Conservation (phyloP, 2,113 vertebrate species). For the Upupa epops region DNA sequence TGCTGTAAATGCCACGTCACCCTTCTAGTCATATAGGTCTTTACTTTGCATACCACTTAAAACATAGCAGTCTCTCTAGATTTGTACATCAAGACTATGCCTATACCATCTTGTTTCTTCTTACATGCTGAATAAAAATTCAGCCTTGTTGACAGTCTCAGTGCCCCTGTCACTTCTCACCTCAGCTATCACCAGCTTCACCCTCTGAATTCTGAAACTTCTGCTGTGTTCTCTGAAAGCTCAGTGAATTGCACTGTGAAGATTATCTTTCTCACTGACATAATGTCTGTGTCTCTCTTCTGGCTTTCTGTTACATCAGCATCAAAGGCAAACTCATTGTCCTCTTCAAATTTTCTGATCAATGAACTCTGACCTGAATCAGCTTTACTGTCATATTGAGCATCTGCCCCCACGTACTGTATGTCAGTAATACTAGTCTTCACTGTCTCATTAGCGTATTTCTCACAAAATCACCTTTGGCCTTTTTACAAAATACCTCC, state of each 20-base stretch:
- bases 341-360: constrained; percentile 25
- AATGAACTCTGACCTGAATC: constrained; percentile 8
- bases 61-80: not conserved
- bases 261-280: constrained; percentile 47
- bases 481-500: not conserved
- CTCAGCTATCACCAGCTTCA: not conserved
- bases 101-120: not conserved
- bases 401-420: not conserved
- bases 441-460: constrained; percentile 3
- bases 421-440: constrained; percentile 6
- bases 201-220: not conserved
- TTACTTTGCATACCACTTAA: not conserved
- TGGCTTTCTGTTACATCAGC: constrained; percentile 14
- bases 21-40: not conserved
- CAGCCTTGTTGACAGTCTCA: not conserved
- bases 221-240: not conserved
- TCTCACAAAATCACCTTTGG: not conserved
- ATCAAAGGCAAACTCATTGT: constrained; percentile 38
- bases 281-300: not conserved
- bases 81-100: not conserved
- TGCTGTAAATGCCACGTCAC: not conserved
- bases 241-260: not conserved
- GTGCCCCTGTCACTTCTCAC: not conserved
- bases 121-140: not conserved
- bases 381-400: not conserved